Conservation (phyloP, 1,140 invertebrate genomes). For the Drosophila murphyi region DNA sequence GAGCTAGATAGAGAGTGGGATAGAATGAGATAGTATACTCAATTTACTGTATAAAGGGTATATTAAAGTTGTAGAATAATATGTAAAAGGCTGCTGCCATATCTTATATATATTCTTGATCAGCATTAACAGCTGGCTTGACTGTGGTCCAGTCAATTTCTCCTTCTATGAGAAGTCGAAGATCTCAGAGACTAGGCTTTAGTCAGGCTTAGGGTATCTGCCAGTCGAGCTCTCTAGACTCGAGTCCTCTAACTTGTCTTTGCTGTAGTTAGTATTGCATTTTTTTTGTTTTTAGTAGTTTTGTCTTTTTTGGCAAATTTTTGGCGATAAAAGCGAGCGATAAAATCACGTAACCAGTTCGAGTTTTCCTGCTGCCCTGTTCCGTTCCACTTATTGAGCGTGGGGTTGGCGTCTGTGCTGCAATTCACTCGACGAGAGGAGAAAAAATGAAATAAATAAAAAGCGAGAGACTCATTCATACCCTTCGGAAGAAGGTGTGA, state of each 20-base stretch:
- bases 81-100: no score
- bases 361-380: slow-evolving; percentile 22
- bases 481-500: slow-evolving; percentile 57
- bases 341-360: slow-evolving; percentile 60
- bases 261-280: slow-evolving; percentile 6
- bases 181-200: no score
- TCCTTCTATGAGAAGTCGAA: no score
- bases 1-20: no score
- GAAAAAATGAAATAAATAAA: background rate
- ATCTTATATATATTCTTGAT: no score
- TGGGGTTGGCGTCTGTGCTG: slow-evolving; percentile 1
- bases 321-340: slow-evolving; percentile 70
- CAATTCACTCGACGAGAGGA: no score
- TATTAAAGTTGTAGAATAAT: no score
- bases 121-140: no score
- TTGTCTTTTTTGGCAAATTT: slow-evolving; percentile 67
- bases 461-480: slow-evolving; percentile 43
- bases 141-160: no score
- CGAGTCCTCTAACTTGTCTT: no score
- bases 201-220: slow-evolving; percentile 29
- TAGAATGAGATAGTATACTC: no score
- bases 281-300: slow-evolving; percentile 25
- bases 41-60: no score
- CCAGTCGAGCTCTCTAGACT: background rate
- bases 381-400: slow-evolving; percentile 47